Percentiles rank a stretch among this genome's conserved stretches.
phyloP scores from a whole-genome alignment of 2,888 invertebrate genomes.

The Coleophora deauratella region DNA sequence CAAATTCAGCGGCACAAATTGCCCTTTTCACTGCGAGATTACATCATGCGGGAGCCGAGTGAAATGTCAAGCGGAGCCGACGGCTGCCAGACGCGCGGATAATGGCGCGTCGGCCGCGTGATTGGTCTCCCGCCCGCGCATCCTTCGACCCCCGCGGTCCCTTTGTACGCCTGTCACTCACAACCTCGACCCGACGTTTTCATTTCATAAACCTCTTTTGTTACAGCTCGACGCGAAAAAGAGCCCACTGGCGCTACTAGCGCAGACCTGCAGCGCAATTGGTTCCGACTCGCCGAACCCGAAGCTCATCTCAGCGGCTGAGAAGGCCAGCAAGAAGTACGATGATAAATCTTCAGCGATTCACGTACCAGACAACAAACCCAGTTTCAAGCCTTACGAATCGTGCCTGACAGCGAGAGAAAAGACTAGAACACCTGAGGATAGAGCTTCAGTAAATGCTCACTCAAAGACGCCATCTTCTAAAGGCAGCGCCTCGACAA shows the following conservation, averaged over 20 bases:
- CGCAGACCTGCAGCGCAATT: conserved; percentile 98
- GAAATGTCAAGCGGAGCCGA: conserved; percentile 75
- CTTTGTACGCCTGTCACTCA: conserved; percentile 68
- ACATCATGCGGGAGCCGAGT: conserved; percentile 74
- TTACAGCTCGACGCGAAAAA: conserved; percentile 98
- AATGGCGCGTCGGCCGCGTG: conserved; percentile 74
- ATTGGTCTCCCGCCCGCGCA: conserved; percentile 59
- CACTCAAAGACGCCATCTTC: conserved; percentile 75
- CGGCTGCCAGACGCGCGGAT: conserved; percentile 74
- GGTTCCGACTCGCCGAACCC: conserved; percentile 90
- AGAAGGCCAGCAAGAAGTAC: conserved; percentile 79
- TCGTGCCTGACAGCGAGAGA: conserved; percentile 76
- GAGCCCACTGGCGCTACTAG: conserved; percentile 94
- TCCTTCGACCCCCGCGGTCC: conserved; percentile 45
- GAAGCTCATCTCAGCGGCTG: conserved; percentile 82
- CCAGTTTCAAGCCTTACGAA: conserved; percentile 86
- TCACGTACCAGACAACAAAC: conserved; percentile 69
- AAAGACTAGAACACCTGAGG: conserved; percentile 80
- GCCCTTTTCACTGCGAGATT: conserved; percentile 75
- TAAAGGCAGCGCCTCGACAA: conserved; percentile 67
- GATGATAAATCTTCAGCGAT: conserved; percentile 77
- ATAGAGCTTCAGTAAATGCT: conserved; percentile 72
- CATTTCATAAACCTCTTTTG: conserved; percentile 69
- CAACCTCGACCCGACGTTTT: conserved; percentile 67
- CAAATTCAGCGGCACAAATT: conserved; percentile 74